phyloP scores from a whole-genome alignment of 1,140 invertebrate genomes.

The Popillia japonica region DNA sequence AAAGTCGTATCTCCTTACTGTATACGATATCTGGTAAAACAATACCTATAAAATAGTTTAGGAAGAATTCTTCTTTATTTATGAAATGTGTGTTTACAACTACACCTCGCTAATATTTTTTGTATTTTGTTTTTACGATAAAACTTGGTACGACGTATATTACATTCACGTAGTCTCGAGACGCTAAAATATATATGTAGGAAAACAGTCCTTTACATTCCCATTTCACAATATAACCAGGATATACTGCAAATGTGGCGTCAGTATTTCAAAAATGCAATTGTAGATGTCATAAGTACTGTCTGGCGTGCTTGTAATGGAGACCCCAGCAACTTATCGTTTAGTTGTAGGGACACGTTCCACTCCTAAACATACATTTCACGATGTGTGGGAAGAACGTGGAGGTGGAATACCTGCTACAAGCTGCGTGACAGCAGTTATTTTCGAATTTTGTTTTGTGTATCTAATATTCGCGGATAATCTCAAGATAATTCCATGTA shows the following conservation, averaged over 20 bases:
- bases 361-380: not conserved
- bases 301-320: slow-evolving; percentile 3
- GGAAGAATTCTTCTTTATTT: too few species aligned
- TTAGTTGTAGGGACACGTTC: not conserved
- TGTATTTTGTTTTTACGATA: too few species aligned
- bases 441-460: not conserved
- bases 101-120: too few species aligned
- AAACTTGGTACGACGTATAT: too few species aligned
- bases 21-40: too few species aligned
- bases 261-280: slow-evolving; percentile 11
- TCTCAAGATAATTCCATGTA: not conserved
- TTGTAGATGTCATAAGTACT: not conserved
- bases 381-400: not conserved
- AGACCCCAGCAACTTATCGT: not conserved
- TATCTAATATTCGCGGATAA: not conserved
- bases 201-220: not conserved
- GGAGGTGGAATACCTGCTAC: not conserved
- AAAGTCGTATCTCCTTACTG: too few species aligned
- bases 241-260: not conserved
- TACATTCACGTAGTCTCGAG: too few species aligned
- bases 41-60: too few species aligned
- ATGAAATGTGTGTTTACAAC: too few species aligned
- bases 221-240: not conserved
- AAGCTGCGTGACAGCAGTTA: not conserved
- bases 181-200: not conserved